These are phyloP conservation scores for Cladopsammia gracilis DNA, from an alignment of 64 coral and sea anemone genomes.

Conservation along the genomic window DNA sequence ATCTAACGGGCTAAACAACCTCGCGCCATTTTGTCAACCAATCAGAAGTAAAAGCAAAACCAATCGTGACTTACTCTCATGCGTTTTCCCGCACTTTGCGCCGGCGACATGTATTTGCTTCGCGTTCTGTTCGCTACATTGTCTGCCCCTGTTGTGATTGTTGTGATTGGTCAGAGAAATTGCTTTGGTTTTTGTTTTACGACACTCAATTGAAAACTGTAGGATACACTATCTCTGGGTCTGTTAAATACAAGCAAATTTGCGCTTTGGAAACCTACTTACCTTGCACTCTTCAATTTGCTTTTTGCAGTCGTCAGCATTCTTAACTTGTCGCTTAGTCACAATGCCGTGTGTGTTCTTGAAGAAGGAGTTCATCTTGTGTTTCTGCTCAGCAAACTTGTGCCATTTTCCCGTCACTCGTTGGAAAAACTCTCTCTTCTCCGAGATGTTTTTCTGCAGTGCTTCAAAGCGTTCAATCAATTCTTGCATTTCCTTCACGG, in stretches of 20 bases:
- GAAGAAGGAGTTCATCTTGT: slow-evolving; percentile 93
- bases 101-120: too few species aligned
- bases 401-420: slow-evolving; percentile 80
- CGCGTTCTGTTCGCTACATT: too few species aligned
- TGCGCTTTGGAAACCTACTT: background rate
- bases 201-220: too few species aligned
- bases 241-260: background rate
- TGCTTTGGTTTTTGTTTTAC: too few species aligned
- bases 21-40: too few species aligned
- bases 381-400: slow-evolving; percentile 86
- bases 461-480: slow-evolving; percentile 88
- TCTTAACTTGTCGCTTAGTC: slow-evolving; percentile 64
- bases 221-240: too few species aligned
- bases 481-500: slow-evolving; percentile 82
- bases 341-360: slow-evolving; percentile 90
- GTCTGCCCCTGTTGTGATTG: too few species aligned
- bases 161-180: too few species aligned
- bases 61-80: too few species aligned
- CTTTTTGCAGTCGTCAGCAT: slow-evolving; percentile 82
- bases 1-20: too few species aligned
- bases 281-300: slow-evolving; percentile 93
- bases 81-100: too few species aligned
- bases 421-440: slow-evolving; percentile 85
- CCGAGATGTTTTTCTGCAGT: slow-evolving; percentile 79
- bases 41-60: too few species aligned